Evolutionary conservation across 2,797 vertebrate species (phyloP).

Genomic region (Coilia nasus): DNA sequence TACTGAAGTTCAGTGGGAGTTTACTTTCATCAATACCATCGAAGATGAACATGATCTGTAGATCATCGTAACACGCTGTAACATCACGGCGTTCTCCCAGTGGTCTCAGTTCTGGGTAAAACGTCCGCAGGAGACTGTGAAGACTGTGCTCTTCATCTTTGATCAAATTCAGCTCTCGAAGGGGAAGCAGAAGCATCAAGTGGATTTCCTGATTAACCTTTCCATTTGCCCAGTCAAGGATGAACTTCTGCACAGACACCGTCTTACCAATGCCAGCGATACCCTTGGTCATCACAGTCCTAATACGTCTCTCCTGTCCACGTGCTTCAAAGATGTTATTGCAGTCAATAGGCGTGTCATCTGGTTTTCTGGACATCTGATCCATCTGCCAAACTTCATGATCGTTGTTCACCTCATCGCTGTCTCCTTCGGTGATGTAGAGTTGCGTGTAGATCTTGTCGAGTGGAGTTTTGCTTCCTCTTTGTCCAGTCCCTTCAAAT

Average conservation of each 20-base stretch:
- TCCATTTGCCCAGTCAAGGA: not conserved
- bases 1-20: not conserved
- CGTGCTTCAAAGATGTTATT: not conserved
- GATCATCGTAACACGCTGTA: not conserved
- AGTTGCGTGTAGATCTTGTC: not conserved
- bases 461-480: not conserved
- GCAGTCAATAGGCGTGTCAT: not conserved
- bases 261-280: not conserved
- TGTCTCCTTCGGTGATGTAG: not conserved
- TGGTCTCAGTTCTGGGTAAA: not conserved
- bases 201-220: not conserved
- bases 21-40: not conserved
- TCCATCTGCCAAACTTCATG: not conserved
- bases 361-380: not conserved
- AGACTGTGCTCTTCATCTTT: not conserved
- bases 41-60: not conserved
- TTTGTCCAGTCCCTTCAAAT: not conserved
- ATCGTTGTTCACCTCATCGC: not conserved
- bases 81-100: too few species aligned
- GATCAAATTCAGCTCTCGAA: slow-evolving; percentile 2
- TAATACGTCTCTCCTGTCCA: not conserved
- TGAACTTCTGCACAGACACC: not conserved
- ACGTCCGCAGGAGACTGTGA: not conserved
- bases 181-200: not conserved
- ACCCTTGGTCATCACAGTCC: slow-evolving; percentile 4